These are phyloP conservation scores for Campopleginae sp. DNA, from an alignment of 2,888 invertebrate genomes.

Conservation along the genomic window DNA sequence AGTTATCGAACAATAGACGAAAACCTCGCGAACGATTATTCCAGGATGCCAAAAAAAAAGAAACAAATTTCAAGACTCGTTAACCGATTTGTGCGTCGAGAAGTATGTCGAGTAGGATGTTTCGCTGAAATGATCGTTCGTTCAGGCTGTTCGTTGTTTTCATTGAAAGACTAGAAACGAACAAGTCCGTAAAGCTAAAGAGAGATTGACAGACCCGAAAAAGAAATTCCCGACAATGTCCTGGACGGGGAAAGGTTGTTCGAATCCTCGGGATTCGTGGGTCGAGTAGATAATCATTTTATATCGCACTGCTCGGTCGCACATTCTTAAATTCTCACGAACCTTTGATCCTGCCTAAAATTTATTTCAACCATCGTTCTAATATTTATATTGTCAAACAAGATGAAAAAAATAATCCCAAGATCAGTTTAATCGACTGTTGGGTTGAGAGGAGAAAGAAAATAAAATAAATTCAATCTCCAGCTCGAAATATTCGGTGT, in stretches of 20 bases:
- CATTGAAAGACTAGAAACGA: slow-evolving; percentile 1
- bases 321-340: slow-evolving; percentile 36
- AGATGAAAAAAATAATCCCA: not conserved
- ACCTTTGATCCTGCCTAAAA: not conserved
- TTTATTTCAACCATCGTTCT: slow-evolving; percentile 10
- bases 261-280: not conserved
- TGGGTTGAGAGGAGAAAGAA: slow-evolving; percentile 12
- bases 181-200: not conserved
- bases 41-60: not conserved
- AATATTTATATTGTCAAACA: slow-evolving; percentile 44
- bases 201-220: not conserved
- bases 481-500: not conserved
- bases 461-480: not conserved
- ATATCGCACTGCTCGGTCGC: slow-evolving; percentile 1
- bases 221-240: not conserved
- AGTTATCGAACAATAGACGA: not conserved
- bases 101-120: not conserved
- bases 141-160: slow-evolving; percentile 10
- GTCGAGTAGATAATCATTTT: slow-evolving; percentile 20
- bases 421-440: slow-evolving; percentile 12
- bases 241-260: not conserved
- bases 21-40: slow-evolving; percentile 25
- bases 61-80: not conserved
- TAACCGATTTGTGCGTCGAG: not conserved
- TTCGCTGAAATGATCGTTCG: slow-evolving; percentile 20